Evolutionary conservation across 2,888 invertebrate species (phyloP).

Genomic region (Lepidonotus clava): DNA sequence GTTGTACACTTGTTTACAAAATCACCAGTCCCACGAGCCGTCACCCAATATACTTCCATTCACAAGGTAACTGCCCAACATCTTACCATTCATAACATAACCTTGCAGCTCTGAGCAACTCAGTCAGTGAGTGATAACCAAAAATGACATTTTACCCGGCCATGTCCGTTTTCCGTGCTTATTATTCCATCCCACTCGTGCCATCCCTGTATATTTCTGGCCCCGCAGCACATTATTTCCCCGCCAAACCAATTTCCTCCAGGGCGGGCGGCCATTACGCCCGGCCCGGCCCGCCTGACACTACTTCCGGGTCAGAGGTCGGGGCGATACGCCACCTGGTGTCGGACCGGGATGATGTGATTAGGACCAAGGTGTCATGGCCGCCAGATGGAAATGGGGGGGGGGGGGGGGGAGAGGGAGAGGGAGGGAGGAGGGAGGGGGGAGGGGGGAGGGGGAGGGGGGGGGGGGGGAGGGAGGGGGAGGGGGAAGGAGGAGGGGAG

Average conservation of each 20-base stretch:
- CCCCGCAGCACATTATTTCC: not conserved
- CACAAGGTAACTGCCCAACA: too few species aligned
- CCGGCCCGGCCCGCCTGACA: not conserved
- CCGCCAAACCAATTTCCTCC: not conserved
- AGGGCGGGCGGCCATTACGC: not conserved
- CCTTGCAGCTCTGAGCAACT: too few species aligned
- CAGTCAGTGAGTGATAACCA: too few species aligned
- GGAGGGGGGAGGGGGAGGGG: not conserved
- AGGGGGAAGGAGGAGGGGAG: not conserved
- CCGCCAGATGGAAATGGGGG: conserved; percentile 28
- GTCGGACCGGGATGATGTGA: conserved; percentile 12
- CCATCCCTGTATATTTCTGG: too few species aligned
- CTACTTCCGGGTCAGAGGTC: conserved; percentile 21
- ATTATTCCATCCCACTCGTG: too few species aligned
- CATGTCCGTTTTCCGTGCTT: too few species aligned
- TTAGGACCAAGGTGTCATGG: conserved; percentile 20
- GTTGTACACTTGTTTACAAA: too few species aligned
- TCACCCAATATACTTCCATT: too few species aligned
- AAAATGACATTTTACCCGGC: too few species aligned
- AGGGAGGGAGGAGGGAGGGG: not conserved
- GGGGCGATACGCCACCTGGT: not conserved
- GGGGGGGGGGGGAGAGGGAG: not conserved
- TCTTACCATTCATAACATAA: too few species aligned
- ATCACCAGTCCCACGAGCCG: too few species aligned
- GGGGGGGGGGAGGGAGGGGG: not conserved